Evolutionary conservation across 2,797 vertebrate genomes (phyloP).

Genomic region (Aeoliscus strigatus): DNA sequence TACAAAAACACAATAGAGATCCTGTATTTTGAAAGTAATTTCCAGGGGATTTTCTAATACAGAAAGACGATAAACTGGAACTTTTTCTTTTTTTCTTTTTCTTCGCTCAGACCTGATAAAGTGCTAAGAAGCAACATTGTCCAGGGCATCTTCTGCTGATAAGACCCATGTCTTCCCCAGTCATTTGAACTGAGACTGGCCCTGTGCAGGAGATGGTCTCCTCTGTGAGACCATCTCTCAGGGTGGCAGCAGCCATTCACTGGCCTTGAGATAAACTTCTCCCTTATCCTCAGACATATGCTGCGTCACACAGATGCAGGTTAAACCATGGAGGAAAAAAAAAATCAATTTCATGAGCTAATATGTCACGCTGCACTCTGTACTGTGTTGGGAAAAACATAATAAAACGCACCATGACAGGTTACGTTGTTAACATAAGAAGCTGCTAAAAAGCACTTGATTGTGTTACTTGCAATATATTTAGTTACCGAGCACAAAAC

Average conservation of each 20-base stretch:
- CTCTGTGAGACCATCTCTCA: conserved; percentile 18
- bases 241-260: conserved; percentile 37
- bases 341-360: not conserved
- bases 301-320: not conserved
- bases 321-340: conserved; percentile 7
- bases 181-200: conserved; percentile 16
- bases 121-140: conserved; percentile 26
- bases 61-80: too few relatives aligned
- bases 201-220: conserved; percentile 15
- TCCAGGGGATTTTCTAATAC: too few relatives aligned
- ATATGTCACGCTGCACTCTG: not conserved
- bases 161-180: conserved; percentile 35
- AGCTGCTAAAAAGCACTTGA: conserved; percentile 7
- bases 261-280: conserved; percentile 37
- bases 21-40: too few relatives aligned
- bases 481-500: conserved; percentile 21
- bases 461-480: conserved; percentile 12
- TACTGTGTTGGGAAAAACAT: not conserved
- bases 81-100: too few relatives aligned
- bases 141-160: conserved; percentile 38
- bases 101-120: conserved; percentile 44
- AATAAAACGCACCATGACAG: conserved; percentile 2
- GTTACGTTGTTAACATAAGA: conserved; percentile 3
- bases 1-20: too few relatives aligned
- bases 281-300: not conserved